Conservation (phyloP, 1,140 invertebrate species). For the Formica exsecta region DNA sequence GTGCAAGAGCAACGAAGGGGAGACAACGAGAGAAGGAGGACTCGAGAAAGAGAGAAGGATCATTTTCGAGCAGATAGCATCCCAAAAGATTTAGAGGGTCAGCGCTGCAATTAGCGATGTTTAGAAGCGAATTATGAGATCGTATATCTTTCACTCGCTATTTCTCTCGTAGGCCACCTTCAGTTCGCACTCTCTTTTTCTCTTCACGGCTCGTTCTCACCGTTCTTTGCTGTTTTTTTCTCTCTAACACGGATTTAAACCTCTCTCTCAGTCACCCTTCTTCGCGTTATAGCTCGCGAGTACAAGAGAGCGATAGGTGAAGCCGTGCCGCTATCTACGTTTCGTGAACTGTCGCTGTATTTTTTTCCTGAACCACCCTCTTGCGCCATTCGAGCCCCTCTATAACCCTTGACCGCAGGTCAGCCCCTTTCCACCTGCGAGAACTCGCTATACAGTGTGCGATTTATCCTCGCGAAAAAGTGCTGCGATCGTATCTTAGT, state of each 20-base stretch:
- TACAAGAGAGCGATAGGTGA: constrained; percentile 44
- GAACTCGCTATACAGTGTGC: constrained; percentile 21
- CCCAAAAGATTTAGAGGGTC: constrained; percentile 80
- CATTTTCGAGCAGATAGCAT: constrained; percentile 77
- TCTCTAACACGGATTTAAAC: background rate
- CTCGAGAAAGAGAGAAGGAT: constrained; percentile 43
- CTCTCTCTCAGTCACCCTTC: constrained; percentile 23
- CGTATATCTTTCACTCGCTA: constrained; percentile 67
- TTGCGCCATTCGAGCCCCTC: constrained; percentile 43
- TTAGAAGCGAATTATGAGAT: constrained; percentile 81
- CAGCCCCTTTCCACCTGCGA: constrained; percentile 42
- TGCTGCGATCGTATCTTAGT: background rate
- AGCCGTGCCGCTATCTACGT: constrained; percentile 40
- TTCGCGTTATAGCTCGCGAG: background rate
- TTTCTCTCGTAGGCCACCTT: constrained; percentile 17
- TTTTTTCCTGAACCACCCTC: constrained; percentile 63
- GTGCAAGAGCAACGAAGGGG: constrained; percentile 43
- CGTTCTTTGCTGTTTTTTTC: background rate
- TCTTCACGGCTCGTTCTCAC: background rate
- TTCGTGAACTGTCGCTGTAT: constrained; percentile 74
- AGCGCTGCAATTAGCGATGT: constrained; percentile 81
- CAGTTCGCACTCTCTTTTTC: background rate
- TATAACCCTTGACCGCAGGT: constrained; percentile 52
- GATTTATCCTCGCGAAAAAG: constrained; percentile 31
- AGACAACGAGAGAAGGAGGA: constrained; percentile 46